Evolutionary conservation across 2,888 invertebrate genomes (phyloP).

Genomic region (Nomada lathburiana): DNA sequence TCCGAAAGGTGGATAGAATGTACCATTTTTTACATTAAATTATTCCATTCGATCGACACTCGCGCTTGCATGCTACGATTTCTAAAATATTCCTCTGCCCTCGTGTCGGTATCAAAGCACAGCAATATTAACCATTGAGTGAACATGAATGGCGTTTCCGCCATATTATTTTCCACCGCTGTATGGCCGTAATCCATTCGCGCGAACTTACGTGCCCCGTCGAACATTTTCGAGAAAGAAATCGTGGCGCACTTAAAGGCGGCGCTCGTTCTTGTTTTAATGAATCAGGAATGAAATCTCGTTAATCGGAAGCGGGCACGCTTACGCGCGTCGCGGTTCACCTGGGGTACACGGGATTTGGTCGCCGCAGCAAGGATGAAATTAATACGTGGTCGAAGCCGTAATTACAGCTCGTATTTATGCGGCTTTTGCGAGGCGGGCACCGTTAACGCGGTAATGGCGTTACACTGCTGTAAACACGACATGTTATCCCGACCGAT

Average conservation of each 20-base stretch:
- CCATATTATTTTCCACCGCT: background rate
- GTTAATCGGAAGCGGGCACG: slow-evolving; percentile 60
- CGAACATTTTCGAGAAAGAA: background rate
- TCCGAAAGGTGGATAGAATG: no score
- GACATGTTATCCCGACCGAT: slow-evolving; percentile 69
- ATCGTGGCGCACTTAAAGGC: background rate
- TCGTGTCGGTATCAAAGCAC: no score
- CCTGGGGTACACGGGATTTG: slow-evolving; percentile 40
- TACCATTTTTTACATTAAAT: no score
- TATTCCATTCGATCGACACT: no score
- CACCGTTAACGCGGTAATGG: slow-evolving; percentile 75
- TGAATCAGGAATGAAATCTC: slow-evolving; percentile 44
- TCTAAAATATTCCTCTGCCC: no score
- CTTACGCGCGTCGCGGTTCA: slow-evolving; percentile 52
- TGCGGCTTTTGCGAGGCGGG: slow-evolving; percentile 68
- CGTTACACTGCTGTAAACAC: slow-evolving; percentile 73
- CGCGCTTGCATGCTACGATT: no score
- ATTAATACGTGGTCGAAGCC: slow-evolving; percentile 72
- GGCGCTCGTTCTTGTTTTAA: background rate
- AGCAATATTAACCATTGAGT: no score
- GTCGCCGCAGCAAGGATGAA: slow-evolving; percentile 58
- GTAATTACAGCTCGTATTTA: slow-evolving; percentile 76
- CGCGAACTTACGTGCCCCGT: background rate
- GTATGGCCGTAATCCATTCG: background rate
- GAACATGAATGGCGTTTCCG: background rate